phyloP scores from a whole-genome alignment of 2,797 vertebrate genomes.

The Tokudaia muenninki region DNA sequence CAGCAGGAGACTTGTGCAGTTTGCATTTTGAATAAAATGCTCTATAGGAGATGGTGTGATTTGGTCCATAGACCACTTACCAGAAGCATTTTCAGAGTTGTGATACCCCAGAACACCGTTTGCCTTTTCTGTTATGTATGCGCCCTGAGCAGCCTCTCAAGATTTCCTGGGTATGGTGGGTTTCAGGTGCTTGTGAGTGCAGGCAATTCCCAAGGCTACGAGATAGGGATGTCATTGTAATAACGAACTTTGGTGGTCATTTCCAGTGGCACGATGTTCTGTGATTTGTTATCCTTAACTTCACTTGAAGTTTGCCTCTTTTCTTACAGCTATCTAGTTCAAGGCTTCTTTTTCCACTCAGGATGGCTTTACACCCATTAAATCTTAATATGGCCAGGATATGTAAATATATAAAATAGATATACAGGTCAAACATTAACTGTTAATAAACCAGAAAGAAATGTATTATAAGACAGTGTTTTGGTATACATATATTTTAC shows the following conservation, averaged over 20 bases:
- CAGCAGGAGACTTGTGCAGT: not conserved
- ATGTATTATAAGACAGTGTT: not conserved
- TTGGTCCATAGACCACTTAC: not conserved
- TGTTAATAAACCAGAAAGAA: not conserved
- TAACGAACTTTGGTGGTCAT: not conserved
- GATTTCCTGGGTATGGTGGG: too few species aligned
- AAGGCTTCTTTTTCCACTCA: too few species aligned
- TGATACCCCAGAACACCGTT: too few species aligned
- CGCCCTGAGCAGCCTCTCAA: not conserved
- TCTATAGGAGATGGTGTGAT: not conserved
- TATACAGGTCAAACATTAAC: not conserved
- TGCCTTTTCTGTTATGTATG: not conserved
- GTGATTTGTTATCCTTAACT: not conserved
- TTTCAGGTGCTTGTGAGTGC: not conserved
- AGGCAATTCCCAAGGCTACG: not conserved
- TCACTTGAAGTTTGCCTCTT: not conserved
- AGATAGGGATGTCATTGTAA: not conserved
- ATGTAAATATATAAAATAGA: not conserved
- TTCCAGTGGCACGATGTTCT: not conserved
- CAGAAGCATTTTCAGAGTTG: not conserved
- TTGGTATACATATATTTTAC: not conserved
- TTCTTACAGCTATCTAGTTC: not conserved
- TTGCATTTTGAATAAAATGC: not conserved
- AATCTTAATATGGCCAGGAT: not conserved
- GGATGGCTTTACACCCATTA: not conserved